Conservation (phyloP, 2,797 vertebrate genomes). For the Florisuga fusca region DNA sequence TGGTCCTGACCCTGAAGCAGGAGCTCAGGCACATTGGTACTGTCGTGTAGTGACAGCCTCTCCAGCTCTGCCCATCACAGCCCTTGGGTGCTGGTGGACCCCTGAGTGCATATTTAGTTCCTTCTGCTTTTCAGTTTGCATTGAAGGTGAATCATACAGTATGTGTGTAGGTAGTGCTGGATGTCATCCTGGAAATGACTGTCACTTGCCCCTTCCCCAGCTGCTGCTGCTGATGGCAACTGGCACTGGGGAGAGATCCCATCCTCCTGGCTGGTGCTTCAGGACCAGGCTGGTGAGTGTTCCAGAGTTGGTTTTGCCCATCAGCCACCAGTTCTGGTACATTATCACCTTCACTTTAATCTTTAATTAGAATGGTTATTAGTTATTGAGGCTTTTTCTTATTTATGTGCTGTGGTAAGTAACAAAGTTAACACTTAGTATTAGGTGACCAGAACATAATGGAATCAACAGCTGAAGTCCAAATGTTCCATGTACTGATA, state of each 20-base stretch:
- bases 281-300: not conserved
- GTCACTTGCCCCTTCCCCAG: no score
- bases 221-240: not conserved
- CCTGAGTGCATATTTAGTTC: not conserved
- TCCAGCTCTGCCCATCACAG: not conserved
- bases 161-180: accelerated
- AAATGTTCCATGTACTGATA: accelerated
- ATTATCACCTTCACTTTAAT: not conserved
- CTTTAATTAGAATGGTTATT: not conserved
- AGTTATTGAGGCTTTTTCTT: not conserved
- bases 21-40: accelerated
- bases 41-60: no score
- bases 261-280: accelerated
- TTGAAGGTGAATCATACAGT: not conserved
- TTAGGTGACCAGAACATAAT: not conserved
- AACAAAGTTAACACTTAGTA: not conserved
- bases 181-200: not conserved
- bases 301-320: not conserved
- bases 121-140: not conserved
- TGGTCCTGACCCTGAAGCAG: no score
- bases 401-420: not conserved
- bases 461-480: not conserved
- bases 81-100: not conserved
- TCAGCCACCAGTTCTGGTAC: not conserved
- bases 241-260: not conserved